These are phyloP conservation scores for Petrocephalus microphthalmus DNA, from an alignment of 2,113 vertebrate genomes.

Conservation along the genomic window DNA sequence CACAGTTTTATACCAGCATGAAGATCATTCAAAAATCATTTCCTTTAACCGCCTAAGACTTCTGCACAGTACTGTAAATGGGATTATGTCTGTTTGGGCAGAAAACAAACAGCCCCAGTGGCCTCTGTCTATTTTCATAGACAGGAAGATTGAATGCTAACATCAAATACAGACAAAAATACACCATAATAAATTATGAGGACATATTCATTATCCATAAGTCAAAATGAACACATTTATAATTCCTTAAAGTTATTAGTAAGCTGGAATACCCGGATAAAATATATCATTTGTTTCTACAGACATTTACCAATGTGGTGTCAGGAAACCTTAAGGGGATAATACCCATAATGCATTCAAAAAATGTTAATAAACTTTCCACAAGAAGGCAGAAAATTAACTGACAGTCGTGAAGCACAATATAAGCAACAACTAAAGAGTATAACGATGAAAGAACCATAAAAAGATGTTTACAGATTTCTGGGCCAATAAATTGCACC, in stretches of 20 bases:
- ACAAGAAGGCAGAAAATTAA: not conserved
- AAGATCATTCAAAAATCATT: no score
- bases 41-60: no score
- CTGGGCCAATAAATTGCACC: not conserved
- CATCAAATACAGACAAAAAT: conserved; percentile 38
- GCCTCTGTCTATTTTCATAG: conserved; percentile 47
- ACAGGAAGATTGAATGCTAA: conserved; percentile 40
- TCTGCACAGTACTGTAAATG: no score
- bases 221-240: conserved; percentile 26
- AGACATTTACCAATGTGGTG: not conserved
- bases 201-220: conserved; percentile 29
- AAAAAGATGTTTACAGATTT: conserved; percentile 18
- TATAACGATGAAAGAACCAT: not conserved
- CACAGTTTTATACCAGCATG: no score
- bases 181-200: conserved; percentile 46
- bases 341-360: not conserved
- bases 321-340: not conserved
- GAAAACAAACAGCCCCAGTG: not conserved
- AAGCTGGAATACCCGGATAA: not conserved
- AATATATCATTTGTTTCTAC: not conserved
- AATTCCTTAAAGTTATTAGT: conserved; percentile 14
- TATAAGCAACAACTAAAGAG: not conserved
- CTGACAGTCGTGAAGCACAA: not conserved
- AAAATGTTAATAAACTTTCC: not conserved
- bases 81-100: not conserved